Conservation (phyloP, 2,797 vertebrate species). For the Eulemur mongoz region DNA sequence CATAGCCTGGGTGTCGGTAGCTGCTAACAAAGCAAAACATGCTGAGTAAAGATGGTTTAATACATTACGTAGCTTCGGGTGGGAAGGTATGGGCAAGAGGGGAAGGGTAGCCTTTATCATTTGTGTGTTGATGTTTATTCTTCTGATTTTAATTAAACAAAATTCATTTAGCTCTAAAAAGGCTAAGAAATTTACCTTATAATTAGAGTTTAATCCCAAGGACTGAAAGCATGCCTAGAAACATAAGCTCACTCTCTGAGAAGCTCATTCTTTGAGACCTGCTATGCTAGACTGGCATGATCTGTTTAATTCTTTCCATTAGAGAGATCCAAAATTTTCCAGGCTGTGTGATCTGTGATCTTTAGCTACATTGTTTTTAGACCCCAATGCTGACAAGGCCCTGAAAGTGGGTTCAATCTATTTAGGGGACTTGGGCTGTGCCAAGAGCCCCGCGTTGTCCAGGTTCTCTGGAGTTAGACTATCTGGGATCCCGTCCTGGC, state of each 20-base stretch:
- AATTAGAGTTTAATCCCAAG: background rate
- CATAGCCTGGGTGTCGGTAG: background rate
- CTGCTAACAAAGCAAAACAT: background rate
- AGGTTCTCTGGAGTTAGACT: background rate
- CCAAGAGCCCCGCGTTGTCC: fast-evolving
- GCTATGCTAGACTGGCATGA: background rate
- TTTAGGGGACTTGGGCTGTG: background rate
- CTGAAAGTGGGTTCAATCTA: background rate
- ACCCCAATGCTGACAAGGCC: background rate
- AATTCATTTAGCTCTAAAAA: conserved; percentile 18
- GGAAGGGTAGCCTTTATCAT: background rate
- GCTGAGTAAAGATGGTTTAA: background rate
- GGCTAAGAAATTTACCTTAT: background rate
- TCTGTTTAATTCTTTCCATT: background rate
- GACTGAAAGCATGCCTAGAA: background rate
- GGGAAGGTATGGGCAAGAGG: background rate
- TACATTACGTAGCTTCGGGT: background rate
- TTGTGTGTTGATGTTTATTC: background rate
- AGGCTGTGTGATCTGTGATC: background rate
- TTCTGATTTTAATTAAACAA: conserved; percentile 7
- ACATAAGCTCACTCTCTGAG: background rate
- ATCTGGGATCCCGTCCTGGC: too few species aligned
- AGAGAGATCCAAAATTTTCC: background rate
- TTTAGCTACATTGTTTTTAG: background rate
- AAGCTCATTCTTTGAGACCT: background rate